phyloP scores from a whole-genome alignment of 2,113 vertebrate genomes.

The Scophthalmus maximus region DNA sequence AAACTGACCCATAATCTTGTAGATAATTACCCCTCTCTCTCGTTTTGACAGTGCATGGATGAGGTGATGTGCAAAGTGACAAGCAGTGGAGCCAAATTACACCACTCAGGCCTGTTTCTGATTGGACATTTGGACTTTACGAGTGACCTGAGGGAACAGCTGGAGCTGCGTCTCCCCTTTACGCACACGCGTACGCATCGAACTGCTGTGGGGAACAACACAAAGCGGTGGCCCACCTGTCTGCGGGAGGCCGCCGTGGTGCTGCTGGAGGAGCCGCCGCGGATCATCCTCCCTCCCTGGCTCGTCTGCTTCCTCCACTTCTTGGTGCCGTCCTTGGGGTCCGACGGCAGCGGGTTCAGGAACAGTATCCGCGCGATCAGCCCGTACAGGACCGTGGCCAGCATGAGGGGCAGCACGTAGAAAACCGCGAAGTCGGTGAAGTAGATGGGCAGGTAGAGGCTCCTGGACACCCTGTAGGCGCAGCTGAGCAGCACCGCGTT shows the following conservation, averaged over 20 bases:
- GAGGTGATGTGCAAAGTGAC: too few relatives aligned
- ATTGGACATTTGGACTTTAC: too few relatives aligned
- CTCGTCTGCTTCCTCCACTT: slow-evolving; percentile 84
- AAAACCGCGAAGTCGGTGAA: slow-evolving; percentile 95
- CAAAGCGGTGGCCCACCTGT: slow-evolving; percentile 88
- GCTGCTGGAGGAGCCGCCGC: slow-evolving; percentile 86
- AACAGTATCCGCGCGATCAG: slow-evolving; percentile 96
- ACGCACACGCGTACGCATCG: background rate
- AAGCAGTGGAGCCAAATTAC: too few relatives aligned
- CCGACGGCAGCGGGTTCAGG: slow-evolving; percentile 90
- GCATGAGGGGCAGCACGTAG: slow-evolving; percentile 92
- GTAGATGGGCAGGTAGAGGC: slow-evolving; percentile 95
- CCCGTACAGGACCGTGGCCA: slow-evolving; percentile 94
- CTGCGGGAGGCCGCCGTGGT: slow-evolving; percentile 91
- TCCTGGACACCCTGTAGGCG: slow-evolving; percentile 93
- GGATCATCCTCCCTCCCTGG: slow-evolving; percentile 80
- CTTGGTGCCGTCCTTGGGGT: slow-evolving; percentile 86
- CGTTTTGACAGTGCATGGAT: too few relatives aligned
- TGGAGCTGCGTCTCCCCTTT: background rate
- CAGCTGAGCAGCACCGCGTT: slow-evolving; percentile 87
- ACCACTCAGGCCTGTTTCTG: too few relatives aligned
- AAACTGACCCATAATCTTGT: too few relatives aligned
- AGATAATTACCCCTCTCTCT: too few relatives aligned
- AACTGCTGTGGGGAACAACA: background rate
- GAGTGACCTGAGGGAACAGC: slow-evolving; percentile 2